Evolutionary conservation across 1,140 invertebrate species (phyloP).

Genomic region (Drosophila athabasca): DNA sequence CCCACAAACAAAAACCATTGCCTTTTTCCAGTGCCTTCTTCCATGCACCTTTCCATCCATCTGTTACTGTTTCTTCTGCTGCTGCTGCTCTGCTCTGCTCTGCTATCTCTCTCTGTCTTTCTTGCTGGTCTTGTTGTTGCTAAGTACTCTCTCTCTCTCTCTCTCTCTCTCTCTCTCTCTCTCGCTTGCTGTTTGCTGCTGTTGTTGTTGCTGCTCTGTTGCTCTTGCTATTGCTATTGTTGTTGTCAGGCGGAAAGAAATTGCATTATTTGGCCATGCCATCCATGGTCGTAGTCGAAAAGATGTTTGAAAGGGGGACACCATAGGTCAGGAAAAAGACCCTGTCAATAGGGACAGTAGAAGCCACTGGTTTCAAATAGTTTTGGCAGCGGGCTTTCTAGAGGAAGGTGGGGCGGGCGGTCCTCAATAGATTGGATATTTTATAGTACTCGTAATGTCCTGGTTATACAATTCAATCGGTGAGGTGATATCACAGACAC

Average conservation of each 20-base stretch:
- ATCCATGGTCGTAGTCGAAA: constrained; percentile 1
- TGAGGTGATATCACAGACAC: no score
- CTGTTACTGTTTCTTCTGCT: not conserved
- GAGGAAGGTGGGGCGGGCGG: no score
- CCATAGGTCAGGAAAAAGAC: not conserved
- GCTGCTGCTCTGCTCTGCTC: not conserved
- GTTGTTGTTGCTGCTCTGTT: not conserved
- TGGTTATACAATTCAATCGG: no score
- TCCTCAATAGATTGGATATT: no score
- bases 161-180: not conserved
- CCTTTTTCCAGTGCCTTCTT: not conserved
- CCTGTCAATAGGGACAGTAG: no score
- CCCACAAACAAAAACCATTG: no score
- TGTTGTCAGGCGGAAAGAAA: constrained; percentile 37
- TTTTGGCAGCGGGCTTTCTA: no score
- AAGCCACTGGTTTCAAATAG: no score
- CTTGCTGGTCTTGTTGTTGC: not conserved
- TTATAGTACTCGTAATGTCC: no score
- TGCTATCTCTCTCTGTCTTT: not conserved
- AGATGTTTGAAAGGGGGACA: no score
- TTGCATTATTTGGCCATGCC: constrained; percentile 36
- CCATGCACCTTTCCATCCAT: no score
- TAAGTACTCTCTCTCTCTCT: not conserved
- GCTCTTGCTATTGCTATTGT: not conserved
- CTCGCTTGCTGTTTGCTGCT: not conserved